Base-by-base conservation (phyloP, 2,888 invertebrate genomes). In the Sarcophaga subvicina region DNA sequence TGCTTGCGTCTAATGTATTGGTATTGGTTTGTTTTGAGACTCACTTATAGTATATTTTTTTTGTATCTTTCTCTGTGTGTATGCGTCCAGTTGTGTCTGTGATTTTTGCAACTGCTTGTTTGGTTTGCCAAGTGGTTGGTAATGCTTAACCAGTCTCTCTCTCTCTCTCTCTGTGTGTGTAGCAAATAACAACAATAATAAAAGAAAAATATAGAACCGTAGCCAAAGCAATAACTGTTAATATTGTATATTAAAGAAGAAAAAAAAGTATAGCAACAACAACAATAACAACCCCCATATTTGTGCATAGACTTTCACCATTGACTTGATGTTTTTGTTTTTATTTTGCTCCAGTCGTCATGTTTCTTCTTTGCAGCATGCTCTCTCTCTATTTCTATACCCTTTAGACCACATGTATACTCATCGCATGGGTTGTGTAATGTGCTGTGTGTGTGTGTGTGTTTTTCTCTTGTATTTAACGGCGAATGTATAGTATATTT, bases 61-160 rank as follows among this genome's bases (percentile, higher is more conserved):
- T 49, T 49, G 10, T 10, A 12, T 2, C 11, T 49, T 14, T 49
- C 47, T 49, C 6, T 69, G 2, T 12, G 67, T 62, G 62, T 60
- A 45, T 62, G 4, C 47, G 78, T 14, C 17, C 70, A 20, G n/a
- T 20, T 78, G 45, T 60, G 69, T n/a, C 62, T 67, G 76, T 37
- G 62, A 62, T 62, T n/a, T 49, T 49, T 49, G 14, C 49, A 14
- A 62, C 20, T 79, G 25, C 64, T 80, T 71, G 75, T 84, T 83
- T 81, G 83, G 77, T n/a, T 75, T 81, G 47, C 70, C 80, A 67
- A 81, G 84, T 87, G 87, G 84, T 87, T 84, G 84, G 79, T 87
- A 81, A 81, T 84, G 54, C 84, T 87, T 84, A 87, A 84, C 84
- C 87, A 81, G 87, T 84, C 87, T 87, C 75, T 37, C 6, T 37